Conservation (phyloP, 2,113 vertebrate species). For the Calypte anna region DNA sequence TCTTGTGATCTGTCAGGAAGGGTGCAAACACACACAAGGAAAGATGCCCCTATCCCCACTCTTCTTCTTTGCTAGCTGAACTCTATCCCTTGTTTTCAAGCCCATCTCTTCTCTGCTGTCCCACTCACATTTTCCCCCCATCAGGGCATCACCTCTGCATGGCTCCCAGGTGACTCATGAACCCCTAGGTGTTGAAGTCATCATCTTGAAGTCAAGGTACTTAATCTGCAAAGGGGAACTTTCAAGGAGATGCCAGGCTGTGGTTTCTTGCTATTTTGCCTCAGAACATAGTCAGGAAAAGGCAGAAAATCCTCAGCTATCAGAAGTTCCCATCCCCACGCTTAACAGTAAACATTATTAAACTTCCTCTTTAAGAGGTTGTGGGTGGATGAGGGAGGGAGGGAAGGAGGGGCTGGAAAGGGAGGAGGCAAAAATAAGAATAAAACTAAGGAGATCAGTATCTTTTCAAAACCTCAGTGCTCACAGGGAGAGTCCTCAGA, state of each 20-base stretch:
- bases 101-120: not conserved
- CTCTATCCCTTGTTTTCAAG: not conserved
- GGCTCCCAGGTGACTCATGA: not conserved
- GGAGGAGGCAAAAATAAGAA: slow-evolving; percentile 3
- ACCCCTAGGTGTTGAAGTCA: not conserved
- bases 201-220: not conserved
- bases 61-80: not conserved
- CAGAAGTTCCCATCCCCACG: not conserved
- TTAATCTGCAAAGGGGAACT: not conserved
- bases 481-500: not conserved
- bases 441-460: not conserved
- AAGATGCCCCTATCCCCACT: not conserved
- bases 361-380: slow-evolving; percentile 18
- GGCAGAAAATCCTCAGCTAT: not conserved
- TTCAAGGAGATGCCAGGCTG: not conserved
- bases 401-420: not conserved
- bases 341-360: not conserved
- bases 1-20: not conserved
- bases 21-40: not conserved
- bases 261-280: rapidly evolving
- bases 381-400: not conserved
- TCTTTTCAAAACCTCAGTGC: not conserved
- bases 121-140: not conserved
- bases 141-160: rapidly evolving
- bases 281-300: not conserved